Evolutionary conservation across 2,888 invertebrate species (phyloP).

Genomic region (Tetragnatha montana): DNA sequence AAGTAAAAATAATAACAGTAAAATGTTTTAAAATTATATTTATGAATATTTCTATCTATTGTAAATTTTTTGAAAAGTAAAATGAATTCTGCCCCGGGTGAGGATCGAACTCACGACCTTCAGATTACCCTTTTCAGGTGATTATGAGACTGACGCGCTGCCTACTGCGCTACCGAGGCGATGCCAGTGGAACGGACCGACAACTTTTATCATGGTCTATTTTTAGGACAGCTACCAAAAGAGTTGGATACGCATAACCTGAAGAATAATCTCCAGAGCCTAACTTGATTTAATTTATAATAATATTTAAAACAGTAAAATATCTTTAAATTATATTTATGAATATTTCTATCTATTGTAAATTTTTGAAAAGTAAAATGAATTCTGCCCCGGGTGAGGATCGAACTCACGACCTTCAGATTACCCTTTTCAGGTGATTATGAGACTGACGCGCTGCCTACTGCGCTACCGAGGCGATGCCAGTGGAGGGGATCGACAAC

Average conservation of each 20-base stretch:
- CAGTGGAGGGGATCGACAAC: not conserved
- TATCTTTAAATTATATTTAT: too few species aligned
- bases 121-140: conserved; percentile 34
- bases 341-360: too few species aligned
- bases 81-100: conserved; percentile 40
- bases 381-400: conserved; percentile 45
- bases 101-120: conserved; percentile 59
- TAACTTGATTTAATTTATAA: too few species aligned
- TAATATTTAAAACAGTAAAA: too few species aligned
- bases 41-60: too few species aligned
- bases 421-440: conserved; percentile 34
- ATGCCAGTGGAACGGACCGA: not conserved
- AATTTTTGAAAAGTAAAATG: not conserved
- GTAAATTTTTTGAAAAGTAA: not conserved
- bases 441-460: conserved; percentile 52
- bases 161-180: conserved; percentile 52
- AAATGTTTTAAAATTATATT: too few species aligned
- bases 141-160: conserved; percentile 55
- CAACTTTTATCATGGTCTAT: not conserved
- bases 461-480: conserved; percentile 40
- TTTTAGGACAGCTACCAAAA: too few species aligned
- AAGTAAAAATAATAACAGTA: too few species aligned
- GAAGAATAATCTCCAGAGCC: too few species aligned
- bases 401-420: conserved; percentile 59
- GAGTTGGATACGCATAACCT: too few species aligned